Base-by-base conservation (phyloP, 2,888 invertebrate genomes). In the Dryadula phaetusa region DNA sequence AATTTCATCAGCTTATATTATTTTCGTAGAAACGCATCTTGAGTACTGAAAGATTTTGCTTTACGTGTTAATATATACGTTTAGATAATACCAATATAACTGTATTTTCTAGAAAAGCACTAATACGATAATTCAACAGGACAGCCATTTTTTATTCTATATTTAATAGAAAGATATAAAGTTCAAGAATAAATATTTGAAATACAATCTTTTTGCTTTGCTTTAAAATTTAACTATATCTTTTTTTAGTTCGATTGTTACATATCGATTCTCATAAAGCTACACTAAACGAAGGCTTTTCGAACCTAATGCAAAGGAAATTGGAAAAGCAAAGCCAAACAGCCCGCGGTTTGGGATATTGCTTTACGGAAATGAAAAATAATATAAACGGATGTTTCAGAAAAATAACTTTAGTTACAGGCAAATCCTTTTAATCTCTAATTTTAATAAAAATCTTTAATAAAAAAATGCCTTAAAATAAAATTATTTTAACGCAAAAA, bases 241-340 rank as follows among this genome's bases (percentile, higher is more conserved):
- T 37, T 12, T 8, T 2, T 22, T 20, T 60, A 28, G 20, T 46
- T 6, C 44, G 7, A 60, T 46, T 32, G 22, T 14, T 60, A 52
- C 42, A 47, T 47, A 60, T 64, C 58, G 44, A 67, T 67, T 64
- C 61, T 42, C 49, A 64, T 47, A 56, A 65, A 67, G 34, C 58
- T 49, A 63, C 47, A 52, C 56, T 70, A 62, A 62, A 67, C 54
- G 61, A 62, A 70, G 64, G 52, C 64, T 70, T 72, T 40, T 78
- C 71, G 77, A 79, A 80, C 82, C 81, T 84, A 84, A 81, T 77
- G 68, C 75, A 74, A 74, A 82, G 87, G 86, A 88, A 87, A 89
- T 89, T 88, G 88, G 81, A 86, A 88, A 83, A 83, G 83, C 84
- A 83, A 83, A 82, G 77, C 82, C 84, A 87, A 87, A 88, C 83